Base-by-base conservation (phyloP, 1,140 invertebrate genomes). In the Anastatus disparis region DNA sequence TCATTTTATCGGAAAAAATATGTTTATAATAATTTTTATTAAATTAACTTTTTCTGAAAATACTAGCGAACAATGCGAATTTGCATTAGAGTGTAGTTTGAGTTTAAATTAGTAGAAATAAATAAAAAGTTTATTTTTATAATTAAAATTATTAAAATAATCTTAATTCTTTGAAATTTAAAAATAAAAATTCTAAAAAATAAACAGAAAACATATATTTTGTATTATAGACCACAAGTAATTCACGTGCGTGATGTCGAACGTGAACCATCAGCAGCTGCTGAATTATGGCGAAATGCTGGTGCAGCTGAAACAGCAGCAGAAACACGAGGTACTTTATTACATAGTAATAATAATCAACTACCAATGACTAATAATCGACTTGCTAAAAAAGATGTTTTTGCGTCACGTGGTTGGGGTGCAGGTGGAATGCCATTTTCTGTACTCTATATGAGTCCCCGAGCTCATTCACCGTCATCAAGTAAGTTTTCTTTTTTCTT, bases 391-490 rank as follows among this genome's bases (percentile, higher is more conserved):
- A 83, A 83, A 38, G 81, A 84, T 66, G 71, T 76, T 31, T 79
- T 82, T 44, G 69, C 70, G 44, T 81, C 84, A 4, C 79, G 80
- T 4, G 82, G 81, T 8, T 87, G 86, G 85, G 81, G 83, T 17
- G 81, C 85, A 13, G 85, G 82, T 20, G 85, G 87, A 24, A 83
- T 87, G 81, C 87, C 87, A 1, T 88, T 87, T 73, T 87, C 83
- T 22, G 83, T 87, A 12, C 79, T 88, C 1, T 88, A 88, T 61
- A 71, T 71, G 70, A 71, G 44, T 31, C 70, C 70, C 9, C 42
- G 70, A 29, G 24, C 29, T 9, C 64, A 71, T 17, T 52, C 64
- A 26, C 50, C 20, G 13, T n/a, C 55, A n/a, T 13, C 38, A n/a
- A n/a, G n/a, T n/a, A n/a, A n/a, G n/a, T 24, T 26, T 38, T 38